phyloP scores from a whole-genome alignment of 2,113 vertebrate species.

The Spheniscus mendiculus region DNA sequence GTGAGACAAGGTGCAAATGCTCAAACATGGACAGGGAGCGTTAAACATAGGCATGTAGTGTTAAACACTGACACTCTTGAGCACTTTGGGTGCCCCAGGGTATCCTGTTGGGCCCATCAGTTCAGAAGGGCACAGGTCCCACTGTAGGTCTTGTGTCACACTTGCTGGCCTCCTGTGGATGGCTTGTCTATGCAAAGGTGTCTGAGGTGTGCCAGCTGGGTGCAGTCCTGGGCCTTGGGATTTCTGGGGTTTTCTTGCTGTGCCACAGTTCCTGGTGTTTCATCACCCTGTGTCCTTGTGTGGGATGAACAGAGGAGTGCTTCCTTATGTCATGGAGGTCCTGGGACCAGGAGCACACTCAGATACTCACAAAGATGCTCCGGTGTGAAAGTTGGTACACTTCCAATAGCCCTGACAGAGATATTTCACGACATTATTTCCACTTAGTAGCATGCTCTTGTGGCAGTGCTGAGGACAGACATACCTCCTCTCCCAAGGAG shows the following conservation, averaged over 20 bases:
- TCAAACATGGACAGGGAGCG: background rate
- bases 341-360: background rate
- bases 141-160: background rate
- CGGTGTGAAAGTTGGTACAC: background rate
- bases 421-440: background rate
- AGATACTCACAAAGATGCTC: background rate
- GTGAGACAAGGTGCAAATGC: background rate
- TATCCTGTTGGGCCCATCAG: background rate
- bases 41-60: background rate
- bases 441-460: background rate
- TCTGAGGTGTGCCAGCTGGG: background rate
- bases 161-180: background rate
- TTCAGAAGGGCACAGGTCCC: background rate
- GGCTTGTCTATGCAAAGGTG: background rate
- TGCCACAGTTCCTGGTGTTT: background rate
- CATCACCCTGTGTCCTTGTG: fast-evolving
- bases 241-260: background rate
- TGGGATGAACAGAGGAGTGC: background rate
- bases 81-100: background rate
- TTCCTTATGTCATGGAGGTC: background rate
- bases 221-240: background rate
- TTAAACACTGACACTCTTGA: background rate
- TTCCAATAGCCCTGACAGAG: background rate
- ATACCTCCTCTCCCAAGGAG: background rate
- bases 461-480: background rate